These are phyloP conservation scores for Phoenicopterus ruber DNA, from an alignment of 2,113 vertebrate species.

Conservation along the genomic window DNA sequence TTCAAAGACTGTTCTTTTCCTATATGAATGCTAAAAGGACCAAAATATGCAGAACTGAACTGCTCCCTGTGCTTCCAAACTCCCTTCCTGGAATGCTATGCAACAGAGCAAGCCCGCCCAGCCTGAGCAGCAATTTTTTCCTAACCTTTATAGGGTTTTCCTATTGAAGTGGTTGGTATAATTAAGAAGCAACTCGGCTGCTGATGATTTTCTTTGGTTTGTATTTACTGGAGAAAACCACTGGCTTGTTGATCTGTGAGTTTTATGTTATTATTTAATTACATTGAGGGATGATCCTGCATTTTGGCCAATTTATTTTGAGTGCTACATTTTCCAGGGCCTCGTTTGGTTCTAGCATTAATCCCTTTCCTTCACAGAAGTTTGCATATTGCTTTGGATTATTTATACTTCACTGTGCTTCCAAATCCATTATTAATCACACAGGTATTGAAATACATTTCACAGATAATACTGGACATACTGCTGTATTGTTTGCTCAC, in stretches of 20 bases:
- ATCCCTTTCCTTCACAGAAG: constrained; percentile 34
- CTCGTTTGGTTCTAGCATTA: neutral
- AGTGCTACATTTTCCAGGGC: constrained; percentile 1
- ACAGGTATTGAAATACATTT: constrained; percentile 67
- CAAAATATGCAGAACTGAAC: neutral
- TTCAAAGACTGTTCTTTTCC: neutral
- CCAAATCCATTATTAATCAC: constrained; percentile 65
- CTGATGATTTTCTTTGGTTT: constrained; percentile 19
- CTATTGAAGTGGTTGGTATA: constrained; percentile 43
- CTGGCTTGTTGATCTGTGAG: constrained; percentile 17
- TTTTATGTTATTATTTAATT: constrained; percentile 60
- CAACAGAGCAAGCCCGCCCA: neutral
- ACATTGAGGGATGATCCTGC: neutral
- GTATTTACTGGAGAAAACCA: constrained; percentile 53
- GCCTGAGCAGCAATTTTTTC: constrained; percentile 6
- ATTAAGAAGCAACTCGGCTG: constrained; percentile 14
- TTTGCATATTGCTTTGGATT: constrained; percentile 57
- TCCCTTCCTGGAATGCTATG: neutral
- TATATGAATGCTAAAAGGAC: neutral
- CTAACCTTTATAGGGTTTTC: neutral
- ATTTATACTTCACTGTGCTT: constrained; percentile 54
- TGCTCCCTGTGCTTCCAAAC: neutral
- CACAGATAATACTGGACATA: constrained; percentile 62
- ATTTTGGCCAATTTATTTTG: constrained; percentile 36
- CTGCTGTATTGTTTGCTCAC: constrained; percentile 51